A percentile compares a stretch with the other conserved stretches of the same genome.
These are phyloP conservation scores for Pyrgilauda ruficollis DNA, from an alignment of 2,113 vertebrate species.

Conservation along the genomic window DNA sequence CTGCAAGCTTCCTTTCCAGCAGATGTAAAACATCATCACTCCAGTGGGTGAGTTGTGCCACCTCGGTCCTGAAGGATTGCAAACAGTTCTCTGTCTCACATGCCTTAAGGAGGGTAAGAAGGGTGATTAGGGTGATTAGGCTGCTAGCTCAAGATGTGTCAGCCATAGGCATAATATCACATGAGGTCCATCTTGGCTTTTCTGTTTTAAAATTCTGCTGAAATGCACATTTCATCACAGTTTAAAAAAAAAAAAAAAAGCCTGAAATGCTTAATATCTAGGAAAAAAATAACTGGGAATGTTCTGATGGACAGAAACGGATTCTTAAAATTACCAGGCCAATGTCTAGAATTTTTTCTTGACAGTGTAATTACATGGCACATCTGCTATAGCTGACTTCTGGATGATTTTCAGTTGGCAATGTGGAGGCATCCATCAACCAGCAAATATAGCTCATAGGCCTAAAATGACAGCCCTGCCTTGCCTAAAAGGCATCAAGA, in stretches of 20 bases:
- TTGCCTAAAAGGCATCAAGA: neutral
- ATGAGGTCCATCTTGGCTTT: neutral
- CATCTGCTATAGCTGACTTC: neutral
- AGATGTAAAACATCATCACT: neutral
- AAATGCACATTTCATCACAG: neutral
- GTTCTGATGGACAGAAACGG: neutral
- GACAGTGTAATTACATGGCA: neutral
- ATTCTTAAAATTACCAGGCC: neutral
- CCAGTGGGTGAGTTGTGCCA: rapidly evolving
- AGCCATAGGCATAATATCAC: neutral
- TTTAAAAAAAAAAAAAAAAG: neutral
- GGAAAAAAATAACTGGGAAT: neutral
- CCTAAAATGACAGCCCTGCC: neutral
- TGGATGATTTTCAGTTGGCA: neutral
- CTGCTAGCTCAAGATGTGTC: neutral
- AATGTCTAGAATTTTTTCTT: neutral
- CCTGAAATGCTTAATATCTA: neutral
- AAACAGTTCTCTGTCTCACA: neutral
- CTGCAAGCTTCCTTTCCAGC: neutral
- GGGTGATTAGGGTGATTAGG: neutral
- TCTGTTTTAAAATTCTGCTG: neutral
- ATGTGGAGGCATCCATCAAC: neutral
- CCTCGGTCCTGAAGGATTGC: neutral
- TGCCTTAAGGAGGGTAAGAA: neutral
- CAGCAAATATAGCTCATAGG: neutral